Percentiles rank a stretch among this genome's conserved stretches.
These are phyloP conservation scores for Pocillopora verrucosa DNA, from an alignment of 64 coral and sea anemone species.

Conservation along the genomic window DNA sequence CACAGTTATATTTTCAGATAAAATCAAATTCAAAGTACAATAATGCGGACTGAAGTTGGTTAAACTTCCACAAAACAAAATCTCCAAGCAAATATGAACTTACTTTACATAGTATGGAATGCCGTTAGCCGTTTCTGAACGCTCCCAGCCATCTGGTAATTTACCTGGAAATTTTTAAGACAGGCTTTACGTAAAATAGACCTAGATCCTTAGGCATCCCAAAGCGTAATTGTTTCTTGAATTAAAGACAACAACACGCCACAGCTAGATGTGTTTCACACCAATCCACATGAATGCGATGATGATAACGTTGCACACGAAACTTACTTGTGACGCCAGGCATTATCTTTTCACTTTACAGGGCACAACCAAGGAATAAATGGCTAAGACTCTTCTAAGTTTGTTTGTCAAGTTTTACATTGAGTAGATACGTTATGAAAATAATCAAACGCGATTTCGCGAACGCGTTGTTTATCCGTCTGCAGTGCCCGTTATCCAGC, in stretches of 20 bases:
- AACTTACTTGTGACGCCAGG: conserved; percentile 45
- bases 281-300: too few relatives aligned
- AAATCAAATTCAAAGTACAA: too few relatives aligned
- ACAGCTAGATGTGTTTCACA: too few relatives aligned
- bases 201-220: too few relatives aligned
- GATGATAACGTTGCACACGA: neutral
- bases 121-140: conserved; percentile 88
- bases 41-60: too few relatives aligned
- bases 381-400: neutral
- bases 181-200: too few relatives aligned
- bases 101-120: conserved; percentile 99
- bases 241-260: too few relatives aligned
- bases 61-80: too few relatives aligned
- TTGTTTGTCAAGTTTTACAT: conserved; percentile 16
- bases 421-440: neutral
- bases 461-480: conserved; percentile 58
- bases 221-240: too few relatives aligned
- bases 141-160: conserved; percentile 90
- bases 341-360: conserved; percentile 6
- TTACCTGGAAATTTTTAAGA: conserved; percentile 36
- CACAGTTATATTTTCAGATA: too few relatives aligned
- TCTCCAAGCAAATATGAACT: neutral
- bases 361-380: neutral
- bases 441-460: conserved; percentile 55
- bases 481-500: conserved; percentile 48